A percentile compares a stretch with the other conserved stretches of the same genome.
Conservation (phyloP, 2,797 vertebrate genomes). For the Melanotaenia boesemani region DNA sequence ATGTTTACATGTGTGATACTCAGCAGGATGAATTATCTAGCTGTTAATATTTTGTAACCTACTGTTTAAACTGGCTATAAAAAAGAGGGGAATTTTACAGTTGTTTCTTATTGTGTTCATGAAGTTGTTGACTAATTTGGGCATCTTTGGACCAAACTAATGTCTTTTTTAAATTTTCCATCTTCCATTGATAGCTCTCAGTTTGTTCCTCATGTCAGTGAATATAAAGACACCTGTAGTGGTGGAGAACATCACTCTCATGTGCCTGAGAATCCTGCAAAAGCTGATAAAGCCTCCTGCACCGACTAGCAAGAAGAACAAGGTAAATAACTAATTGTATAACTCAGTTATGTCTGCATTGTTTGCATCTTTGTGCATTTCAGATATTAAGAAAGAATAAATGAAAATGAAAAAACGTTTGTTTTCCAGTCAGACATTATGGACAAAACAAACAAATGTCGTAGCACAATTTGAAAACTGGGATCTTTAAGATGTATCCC, state of each 20-base stretch:
- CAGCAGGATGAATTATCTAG: background rate
- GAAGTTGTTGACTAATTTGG: background rate
- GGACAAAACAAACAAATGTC: background rate
- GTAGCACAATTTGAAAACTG: background rate
- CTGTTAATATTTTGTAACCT: background rate
- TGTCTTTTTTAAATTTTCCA: background rate
- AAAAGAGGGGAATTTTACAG: too few relatives aligned
- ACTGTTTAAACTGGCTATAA: too few relatives aligned
- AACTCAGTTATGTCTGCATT: background rate
- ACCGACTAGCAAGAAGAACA: conserved; percentile 99
- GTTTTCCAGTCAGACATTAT: background rate
- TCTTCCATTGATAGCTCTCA: conserved; percentile 86
- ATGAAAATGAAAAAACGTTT: background rate
- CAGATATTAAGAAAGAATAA: too few relatives aligned
- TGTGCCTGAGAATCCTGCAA: conserved; percentile 98
- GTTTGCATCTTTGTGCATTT: too few relatives aligned
- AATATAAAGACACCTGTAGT: conserved; percentile 99
- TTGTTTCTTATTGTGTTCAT: background rate
- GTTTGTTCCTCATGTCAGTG: conserved; percentile 98
- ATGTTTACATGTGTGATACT: background rate
- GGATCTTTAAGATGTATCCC: background rate
- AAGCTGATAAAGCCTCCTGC: conserved; percentile 97
- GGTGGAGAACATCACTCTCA: conserved; percentile 98
- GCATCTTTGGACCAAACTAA: background rate
- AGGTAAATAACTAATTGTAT: conserved; percentile 81